These are phyloP conservation scores for Sciaenops ocellatus DNA, from an alignment of 2,797 vertebrate species.

Conservation along the genomic window DNA sequence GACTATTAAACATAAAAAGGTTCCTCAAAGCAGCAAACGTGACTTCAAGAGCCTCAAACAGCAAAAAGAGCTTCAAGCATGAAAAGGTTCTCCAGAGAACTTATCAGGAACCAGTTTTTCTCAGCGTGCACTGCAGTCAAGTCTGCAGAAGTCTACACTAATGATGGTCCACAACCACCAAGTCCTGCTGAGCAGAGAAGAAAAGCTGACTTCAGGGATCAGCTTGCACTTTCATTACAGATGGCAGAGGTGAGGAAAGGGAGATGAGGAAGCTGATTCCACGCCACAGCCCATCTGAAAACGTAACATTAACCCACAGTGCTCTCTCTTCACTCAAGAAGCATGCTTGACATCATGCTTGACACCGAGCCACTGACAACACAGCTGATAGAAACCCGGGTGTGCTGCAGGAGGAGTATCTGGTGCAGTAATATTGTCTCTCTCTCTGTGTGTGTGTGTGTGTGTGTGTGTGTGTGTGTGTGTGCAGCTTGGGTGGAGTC, in stretches of 20 bases:
- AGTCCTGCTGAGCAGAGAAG: constrained; percentile 4
- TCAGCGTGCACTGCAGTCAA: neutral
- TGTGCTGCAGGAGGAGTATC: constrained; percentile 1
- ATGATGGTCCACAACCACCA: neutral
- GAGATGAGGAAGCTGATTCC: constrained; percentile 33
- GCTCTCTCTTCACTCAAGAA: constrained; percentile 31
- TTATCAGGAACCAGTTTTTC: no score
- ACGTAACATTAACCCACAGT: constrained; percentile 10
- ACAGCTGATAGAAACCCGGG: constrained; percentile 59
- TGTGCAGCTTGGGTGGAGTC: constrained; percentile 61
- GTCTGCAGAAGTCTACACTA: neutral
- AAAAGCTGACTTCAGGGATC: constrained; percentile 44
- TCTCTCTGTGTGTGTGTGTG: neutral
- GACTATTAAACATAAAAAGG: no score
- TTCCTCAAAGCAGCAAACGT: no score
- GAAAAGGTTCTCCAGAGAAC: no score
- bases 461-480: neutral
- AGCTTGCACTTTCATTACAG: constrained; percentile 69
- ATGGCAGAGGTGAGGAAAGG: constrained; percentile 42
- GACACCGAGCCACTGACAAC: constrained; percentile 45
- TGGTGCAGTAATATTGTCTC: neutral
- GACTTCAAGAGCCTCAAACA: no score
- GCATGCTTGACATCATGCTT: constrained; percentile 43
- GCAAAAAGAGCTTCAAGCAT: no score
- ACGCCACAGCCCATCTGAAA: constrained; percentile 25